Evolutionary conservation across 2,888 invertebrate genomes (phyloP), one percentile per base, ranked within the genome.

Genomic region (Glaucopsyche alexis): DNA sequence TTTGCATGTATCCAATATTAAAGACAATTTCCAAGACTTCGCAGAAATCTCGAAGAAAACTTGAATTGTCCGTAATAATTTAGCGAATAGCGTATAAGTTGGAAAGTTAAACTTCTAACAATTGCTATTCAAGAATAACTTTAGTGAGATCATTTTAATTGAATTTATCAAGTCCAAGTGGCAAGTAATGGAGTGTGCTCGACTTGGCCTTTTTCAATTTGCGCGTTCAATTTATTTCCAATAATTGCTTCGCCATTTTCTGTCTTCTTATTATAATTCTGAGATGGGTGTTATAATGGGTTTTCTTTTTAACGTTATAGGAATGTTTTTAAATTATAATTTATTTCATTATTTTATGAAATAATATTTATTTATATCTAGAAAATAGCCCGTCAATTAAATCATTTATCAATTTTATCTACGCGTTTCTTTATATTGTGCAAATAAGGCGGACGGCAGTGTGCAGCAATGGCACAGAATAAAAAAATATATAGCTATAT

Each of bases 121-220:
- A 85, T 83, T 84, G 82, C 81, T 80, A 80, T 81, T 82, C 80
- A 81, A 81, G 81, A 84, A 82, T 84, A 87, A 84, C 83, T 86
- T 49, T 13, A 79, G 81, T 81, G 76, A 81, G 83, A 86, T 87
- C 82, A 81, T 85, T 87, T 87, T 86, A 87, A 88, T 88, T 87
- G 85, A 86, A 86, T 86, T 83, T 81, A 75, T 81, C 79, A 78
- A 73, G 75, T 83, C 47, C 69, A 29, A 83, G 80, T 82, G 82
- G 76, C 78, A 80, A 76, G 75, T 77, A 79, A 79, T 79, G 78
- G 78, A 77, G 77, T 72, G 73, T 71, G 75, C 60, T 42, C 60
- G 42, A 71, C 42, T 71, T 47, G 16, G 49, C 47, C 69, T 49
- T 69, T 69, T 49, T 47, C 69, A 69, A 49, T 69, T 69, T 69